Conservation (phyloP, 2,113 vertebrate species). For the Hemichromis elongatus region DNA sequence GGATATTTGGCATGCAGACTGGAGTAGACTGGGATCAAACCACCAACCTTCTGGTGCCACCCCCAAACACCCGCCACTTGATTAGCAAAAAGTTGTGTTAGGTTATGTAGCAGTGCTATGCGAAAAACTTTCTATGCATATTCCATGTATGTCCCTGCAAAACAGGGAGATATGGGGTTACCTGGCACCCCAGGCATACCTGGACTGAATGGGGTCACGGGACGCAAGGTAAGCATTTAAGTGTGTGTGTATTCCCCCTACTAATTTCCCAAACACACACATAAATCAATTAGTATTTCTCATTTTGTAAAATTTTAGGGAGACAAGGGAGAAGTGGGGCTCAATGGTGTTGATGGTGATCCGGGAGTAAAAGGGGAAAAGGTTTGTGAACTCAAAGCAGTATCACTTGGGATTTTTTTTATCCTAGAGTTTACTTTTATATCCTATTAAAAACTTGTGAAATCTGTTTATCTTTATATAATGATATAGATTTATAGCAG, state of each 20-base stretch:
- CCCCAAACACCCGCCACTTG: too few species aligned
- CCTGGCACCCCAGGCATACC: constrained; percentile 74
- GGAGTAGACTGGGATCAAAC: too few species aligned
- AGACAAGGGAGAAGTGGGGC: constrained; percentile 72
- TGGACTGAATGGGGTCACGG: constrained; percentile 69
- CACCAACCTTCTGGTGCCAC: too few species aligned
- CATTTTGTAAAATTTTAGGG: constrained; percentile 65
- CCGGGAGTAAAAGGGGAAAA: constrained; percentile 80
- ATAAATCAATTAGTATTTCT: neutral
- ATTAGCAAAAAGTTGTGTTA: neutral
- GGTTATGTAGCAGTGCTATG: neutral
- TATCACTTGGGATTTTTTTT: neutral
- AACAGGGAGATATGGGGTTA: constrained; percentile 77
- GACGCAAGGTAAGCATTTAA: constrained; percentile 72
- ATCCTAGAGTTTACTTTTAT: neutral
- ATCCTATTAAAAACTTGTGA: neutral
- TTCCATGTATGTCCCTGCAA: neutral
- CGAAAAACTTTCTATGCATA: neutral
- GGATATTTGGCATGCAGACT: too few species aligned
- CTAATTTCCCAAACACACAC: neutral
- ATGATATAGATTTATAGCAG: neutral
- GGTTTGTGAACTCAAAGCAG: constrained; percentile 57
- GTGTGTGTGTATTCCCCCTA: neutral
- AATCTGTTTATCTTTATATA: neutral
- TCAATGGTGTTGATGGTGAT: constrained; percentile 64